Percentiles rank a stretch among this genome's conserved stretches.
phyloP scores from a whole-genome alignment of 2,888 invertebrate species.

The Leucophora obtusa region DNA sequence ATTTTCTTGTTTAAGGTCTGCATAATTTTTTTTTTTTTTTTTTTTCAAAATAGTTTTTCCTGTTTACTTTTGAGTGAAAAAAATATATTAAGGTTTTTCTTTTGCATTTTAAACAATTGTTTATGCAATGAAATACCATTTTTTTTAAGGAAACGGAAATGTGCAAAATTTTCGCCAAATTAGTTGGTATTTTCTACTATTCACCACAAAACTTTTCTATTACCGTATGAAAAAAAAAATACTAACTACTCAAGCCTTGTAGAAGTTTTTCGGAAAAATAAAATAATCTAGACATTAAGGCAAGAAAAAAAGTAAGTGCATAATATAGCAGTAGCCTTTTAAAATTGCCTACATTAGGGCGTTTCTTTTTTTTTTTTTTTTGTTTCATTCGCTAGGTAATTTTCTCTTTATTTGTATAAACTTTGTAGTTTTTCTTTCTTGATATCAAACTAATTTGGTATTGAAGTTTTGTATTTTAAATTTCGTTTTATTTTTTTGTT shows the following conservation, averaged over 20 bases:
- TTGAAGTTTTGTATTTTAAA: constrained; percentile 38
- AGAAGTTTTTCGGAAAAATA: constrained; percentile 19
- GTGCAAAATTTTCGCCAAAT: constrained; percentile 67
- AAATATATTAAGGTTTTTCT: constrained; percentile 56
- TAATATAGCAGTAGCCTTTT: constrained; percentile 15
- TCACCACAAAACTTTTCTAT: not conserved
- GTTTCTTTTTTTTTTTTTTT: constrained; percentile 39
- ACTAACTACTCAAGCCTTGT: not conserved
- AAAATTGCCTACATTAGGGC: constrained; percentile 47
- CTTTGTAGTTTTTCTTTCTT: constrained; percentile 52
- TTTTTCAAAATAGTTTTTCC: not conserved
- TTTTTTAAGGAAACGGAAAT: constrained; percentile 60
- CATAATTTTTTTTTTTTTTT: constrained; percentile 40
- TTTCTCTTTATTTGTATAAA: constrained; percentile 48
- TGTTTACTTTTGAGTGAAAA: constrained; percentile 6
- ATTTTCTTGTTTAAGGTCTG: constrained; percentile 23
- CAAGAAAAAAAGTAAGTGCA: constrained; percentile 33
- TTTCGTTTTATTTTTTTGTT: constrained; percentile 9
- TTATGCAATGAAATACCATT: constrained; percentile 53
- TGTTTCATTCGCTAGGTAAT: constrained; percentile 27
- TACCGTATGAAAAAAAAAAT: not conserved
- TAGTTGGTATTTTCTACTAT: constrained; percentile 57
- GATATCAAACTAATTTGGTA: constrained; percentile 20
- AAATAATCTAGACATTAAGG: constrained; percentile 35
- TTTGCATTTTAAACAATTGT: constrained; percentile 55